Evolutionary conservation across 53 echinoderm and acorn worm species (phyloP), one percentile per base, ranked within the genome.

Genomic region (Patiria pectinifera): DNA sequence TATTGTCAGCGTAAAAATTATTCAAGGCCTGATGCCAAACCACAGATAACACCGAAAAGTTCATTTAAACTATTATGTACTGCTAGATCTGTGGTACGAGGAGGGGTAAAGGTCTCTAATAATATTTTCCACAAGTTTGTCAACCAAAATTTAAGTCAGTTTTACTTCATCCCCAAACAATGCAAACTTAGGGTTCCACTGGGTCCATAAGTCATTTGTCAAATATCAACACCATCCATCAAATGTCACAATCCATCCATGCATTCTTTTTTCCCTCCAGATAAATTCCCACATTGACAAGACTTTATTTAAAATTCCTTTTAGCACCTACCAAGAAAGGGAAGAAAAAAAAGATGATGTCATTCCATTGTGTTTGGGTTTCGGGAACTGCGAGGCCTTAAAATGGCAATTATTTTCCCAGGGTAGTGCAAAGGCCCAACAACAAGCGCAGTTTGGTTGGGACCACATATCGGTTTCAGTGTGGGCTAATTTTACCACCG

Each of bases 351-450:
- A 35, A 24, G 90, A 90, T 90, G 90, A 90, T 90, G 90, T 90
- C 90, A 90, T 90, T 15, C 80, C 81, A 90, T 81, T 90, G 87
- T 74, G 74, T 87, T 87, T 87, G 61, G 74, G 58, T 76, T 60
- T 87, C 87, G 35, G 87, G 87, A 87, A 87, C 44, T 58, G 76
- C 70, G 26, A 43, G 43, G 44, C 24, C 76, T 45, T 22, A 25
- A 61, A 61, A 60, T 77, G 88, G 59, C 77, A 49, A 78, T 60
- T 45, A 53, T 76, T 88, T 62, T 47, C 48, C 59, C 61, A 22
- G 86, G 79, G 45, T 45, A 74, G 74, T 24, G 74, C 2, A 74
- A 21, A 16, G 66, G 66, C 66, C 53, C 53, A 53, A 53, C 53
- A 53, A 35, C 35, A 35, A 35, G 35, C 53, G 53, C 53, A 53